Evolutionary conservation across 92 coral and sea anemone genomes (phyloP).

Genomic region (Desmophyllum pertusum): DNA sequence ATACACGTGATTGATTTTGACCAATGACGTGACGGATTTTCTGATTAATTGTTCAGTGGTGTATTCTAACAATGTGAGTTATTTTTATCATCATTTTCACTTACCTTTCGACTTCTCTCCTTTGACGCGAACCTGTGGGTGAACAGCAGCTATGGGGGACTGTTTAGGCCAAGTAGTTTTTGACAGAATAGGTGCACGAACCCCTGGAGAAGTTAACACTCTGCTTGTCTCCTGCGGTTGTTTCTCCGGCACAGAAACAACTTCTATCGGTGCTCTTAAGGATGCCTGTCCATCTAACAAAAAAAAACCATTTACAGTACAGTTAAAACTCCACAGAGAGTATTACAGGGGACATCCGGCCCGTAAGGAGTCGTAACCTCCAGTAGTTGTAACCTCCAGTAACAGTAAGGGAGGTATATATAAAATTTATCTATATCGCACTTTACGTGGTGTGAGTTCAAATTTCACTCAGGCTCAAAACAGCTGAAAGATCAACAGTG

Average conservation of each 20-base stretch:
- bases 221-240: background rate
- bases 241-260: background rate
- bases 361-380: too few species aligned
- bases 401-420: too few species aligned
- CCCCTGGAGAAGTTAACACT: conserved; percentile 13
- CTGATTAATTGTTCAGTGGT: background rate
- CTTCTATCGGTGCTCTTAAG: background rate
- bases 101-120: conserved; percentile 27
- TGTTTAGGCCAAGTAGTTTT: conserved; percentile 63
- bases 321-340: too few species aligned
- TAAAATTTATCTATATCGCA: too few species aligned
- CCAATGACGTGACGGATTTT: too few species aligned
- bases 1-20: too few species aligned
- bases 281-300: background rate
- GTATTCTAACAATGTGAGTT: background rate
- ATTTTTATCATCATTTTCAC: background rate
- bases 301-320: too few species aligned
- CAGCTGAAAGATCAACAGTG: too few species aligned
- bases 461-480: too few species aligned
- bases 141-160: conserved; percentile 92
- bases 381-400: too few species aligned
- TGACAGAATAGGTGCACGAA: background rate
- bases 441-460: too few species aligned
- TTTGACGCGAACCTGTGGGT: conserved; percentile 79
- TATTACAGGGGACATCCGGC: too few species aligned